A percentile compares a stretch with the other conserved stretches of the same genome.
These are phyloP conservation scores for Drosophila birchii DNA, from an alignment of 2,888 invertebrate species.

Conservation along the genomic window DNA sequence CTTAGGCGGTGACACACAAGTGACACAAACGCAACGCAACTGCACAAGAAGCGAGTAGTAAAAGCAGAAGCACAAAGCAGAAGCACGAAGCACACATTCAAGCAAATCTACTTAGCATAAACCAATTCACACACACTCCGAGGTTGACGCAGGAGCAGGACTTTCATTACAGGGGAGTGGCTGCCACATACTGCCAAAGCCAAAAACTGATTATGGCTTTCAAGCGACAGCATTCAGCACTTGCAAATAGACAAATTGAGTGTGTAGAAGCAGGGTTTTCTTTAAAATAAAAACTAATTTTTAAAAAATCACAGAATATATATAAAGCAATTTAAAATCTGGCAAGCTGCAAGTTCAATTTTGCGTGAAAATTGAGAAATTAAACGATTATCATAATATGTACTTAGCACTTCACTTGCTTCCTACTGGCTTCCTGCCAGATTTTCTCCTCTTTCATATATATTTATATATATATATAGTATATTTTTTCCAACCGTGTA, in stretches of 20 bases:
- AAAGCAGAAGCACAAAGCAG: not conserved
- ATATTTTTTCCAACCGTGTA: constrained; percentile 4
- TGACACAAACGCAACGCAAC: constrained; percentile 26
- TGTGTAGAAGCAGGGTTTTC: no score
- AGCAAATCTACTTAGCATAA: constrained; percentile 75
- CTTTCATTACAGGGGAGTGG: constrained; percentile 40
- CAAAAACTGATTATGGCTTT: constrained; percentile 75
- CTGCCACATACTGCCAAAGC: constrained; percentile 70
- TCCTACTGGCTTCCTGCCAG: constrained; percentile 7
- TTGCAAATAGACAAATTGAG: constrained; percentile 21
- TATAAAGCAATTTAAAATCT: not conserved
- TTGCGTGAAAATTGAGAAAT: constrained; percentile 23
- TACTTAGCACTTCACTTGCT: constrained; percentile 16
- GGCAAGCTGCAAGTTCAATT: constrained; percentile 8
- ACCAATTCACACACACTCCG: constrained; percentile 65
- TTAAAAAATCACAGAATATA: no score
- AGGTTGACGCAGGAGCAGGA: not conserved
- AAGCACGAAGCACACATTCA: constrained; percentile 44
- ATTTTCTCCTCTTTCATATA: not conserved
- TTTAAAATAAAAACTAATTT: no score
- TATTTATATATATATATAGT: not conserved
- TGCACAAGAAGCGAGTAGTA: constrained; percentile 11
- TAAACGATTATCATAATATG: constrained; percentile 26
- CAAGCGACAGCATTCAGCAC: constrained; percentile 41
- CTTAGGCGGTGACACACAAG: constrained; percentile 46